Evolutionary conservation across 2,797 vertebrate genomes (phyloP).

Genomic region (Arnoldichthys spilopterus): DNA sequence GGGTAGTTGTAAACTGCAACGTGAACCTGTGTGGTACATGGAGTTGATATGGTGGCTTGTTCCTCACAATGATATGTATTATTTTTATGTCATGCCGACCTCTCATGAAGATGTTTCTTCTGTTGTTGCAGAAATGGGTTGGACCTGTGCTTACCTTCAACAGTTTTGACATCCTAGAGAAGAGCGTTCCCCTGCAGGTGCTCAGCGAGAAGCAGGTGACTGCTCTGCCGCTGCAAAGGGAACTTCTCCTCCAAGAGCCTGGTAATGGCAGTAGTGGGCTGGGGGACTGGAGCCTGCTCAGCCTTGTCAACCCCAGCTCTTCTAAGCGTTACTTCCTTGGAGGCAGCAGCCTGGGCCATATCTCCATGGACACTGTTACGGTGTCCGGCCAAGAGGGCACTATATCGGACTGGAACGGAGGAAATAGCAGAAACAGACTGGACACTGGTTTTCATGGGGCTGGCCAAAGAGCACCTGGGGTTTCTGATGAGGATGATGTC

Average conservation of each 20-base stretch:
- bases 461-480: conserved; percentile 32
- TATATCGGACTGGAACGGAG: conserved; percentile 51
- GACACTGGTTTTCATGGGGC: conserved; percentile 63
- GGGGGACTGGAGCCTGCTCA: not conserved
- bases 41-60: too few species aligned
- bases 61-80: not conserved
- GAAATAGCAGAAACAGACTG: conserved; percentile 35
- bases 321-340: conserved; percentile 53
- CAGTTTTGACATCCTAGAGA: conserved; percentile 75
- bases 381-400: conserved; percentile 77
- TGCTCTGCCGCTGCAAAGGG: conserved; percentile 52
- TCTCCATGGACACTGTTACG: conserved; percentile 89
- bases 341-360: conserved; percentile 63
- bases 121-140: conserved; percentile 86
- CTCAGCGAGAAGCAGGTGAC: conserved; percentile 52
- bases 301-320: conserved; percentile 48
- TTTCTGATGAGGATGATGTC: conserved; percentile 42
- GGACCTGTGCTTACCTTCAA: conserved; percentile 73
- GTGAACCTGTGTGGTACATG: too few species aligned
- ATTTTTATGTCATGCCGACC: not conserved
- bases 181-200: conserved; percentile 62
- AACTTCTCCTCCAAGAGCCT: conserved; percentile 50
- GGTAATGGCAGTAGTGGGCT: not conserved
- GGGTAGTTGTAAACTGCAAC: too few species aligned
- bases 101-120: not conserved